Evolutionary conservation across 1,140 invertebrate genomes (phyloP).

Genomic region (Drosophila ogumai): DNA sequence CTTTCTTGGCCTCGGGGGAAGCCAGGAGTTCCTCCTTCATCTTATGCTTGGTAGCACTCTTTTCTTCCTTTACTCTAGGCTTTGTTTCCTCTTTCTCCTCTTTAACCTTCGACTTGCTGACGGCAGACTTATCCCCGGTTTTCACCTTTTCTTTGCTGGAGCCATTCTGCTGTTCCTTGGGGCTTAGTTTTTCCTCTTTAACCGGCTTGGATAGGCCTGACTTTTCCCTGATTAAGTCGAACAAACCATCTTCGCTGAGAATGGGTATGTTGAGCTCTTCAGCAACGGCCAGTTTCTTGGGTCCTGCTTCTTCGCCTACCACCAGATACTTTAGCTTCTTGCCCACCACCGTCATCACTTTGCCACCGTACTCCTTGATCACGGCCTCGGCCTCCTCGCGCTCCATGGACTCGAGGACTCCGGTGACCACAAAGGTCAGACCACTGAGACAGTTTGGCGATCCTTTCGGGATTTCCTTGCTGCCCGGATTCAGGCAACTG

Average conservation of each 20-base stretch:
- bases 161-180: constrained; percentile 42
- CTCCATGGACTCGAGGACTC: constrained; percentile 95
- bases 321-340: constrained; percentile 93
- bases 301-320: constrained; percentile 93
- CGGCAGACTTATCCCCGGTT: constrained; percentile 1
- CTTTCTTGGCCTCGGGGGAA: constrained; percentile 5
- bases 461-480: constrained; percentile 93
- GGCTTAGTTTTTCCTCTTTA: constrained; percentile 32
- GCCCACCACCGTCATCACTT: constrained; percentile 90
- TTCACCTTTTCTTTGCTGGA: constrained; percentile 28
- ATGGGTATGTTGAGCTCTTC: constrained; percentile 89
- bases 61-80: constrained; percentile 7
- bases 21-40: constrained; percentile 3
- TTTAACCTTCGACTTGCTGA: constrained; percentile 13
- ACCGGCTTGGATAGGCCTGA: constrained; percentile 70
- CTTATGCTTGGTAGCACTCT: constrained; percentile 12
- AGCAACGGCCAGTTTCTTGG: constrained; percentile 93
- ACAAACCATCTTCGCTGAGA: constrained; percentile 93
- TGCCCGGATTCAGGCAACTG: constrained; percentile 91
- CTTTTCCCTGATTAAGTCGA: constrained; percentile 90
- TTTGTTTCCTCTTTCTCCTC: constrained; percentile 20
- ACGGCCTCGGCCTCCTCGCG: constrained; percentile 91
- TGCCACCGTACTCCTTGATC: constrained; percentile 93
- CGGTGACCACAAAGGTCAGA: constrained; percentile 93
- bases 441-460: constrained; percentile 90